Percentiles rank a stretch among this genome's conserved stretches.
Conservation (phyloP, 1,140 invertebrate genomes). For the Telenomus remus region DNA sequence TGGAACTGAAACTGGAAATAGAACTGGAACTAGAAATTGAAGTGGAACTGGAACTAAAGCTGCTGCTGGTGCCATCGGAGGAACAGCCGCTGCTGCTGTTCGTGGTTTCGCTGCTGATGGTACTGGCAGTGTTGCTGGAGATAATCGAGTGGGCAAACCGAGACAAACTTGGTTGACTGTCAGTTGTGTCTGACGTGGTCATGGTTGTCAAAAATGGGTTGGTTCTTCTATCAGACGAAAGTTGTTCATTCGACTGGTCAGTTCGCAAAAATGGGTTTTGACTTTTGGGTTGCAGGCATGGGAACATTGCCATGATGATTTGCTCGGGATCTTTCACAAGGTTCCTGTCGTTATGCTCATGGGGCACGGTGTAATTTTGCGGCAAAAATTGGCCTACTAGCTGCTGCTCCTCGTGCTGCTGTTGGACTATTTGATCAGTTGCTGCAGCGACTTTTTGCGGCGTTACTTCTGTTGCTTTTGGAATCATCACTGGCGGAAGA, state of each 20-base stretch:
- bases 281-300: no score
- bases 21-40: slow-evolving; percentile 3
- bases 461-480: slow-evolving; percentile 94
- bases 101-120: not conserved
- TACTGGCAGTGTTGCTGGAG: not conserved
- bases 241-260: no score
- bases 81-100: slow-evolving; percentile 2
- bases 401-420: slow-evolving; percentile 19
- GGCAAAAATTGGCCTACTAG: slow-evolving; percentile 7
- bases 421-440: slow-evolving; percentile 9
- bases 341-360: slow-evolving; percentile 15
- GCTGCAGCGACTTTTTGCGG: slow-evolving; percentile 82
- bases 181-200: no score
- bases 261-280: no score
- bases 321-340: slow-evolving; percentile 25
- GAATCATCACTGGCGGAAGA: slow-evolving; percentile 94
- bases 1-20: slow-evolving; percentile 5
- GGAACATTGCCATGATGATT: slow-evolving; percentile 1
- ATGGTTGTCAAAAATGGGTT: no score
- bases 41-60: slow-evolving; percentile 1
- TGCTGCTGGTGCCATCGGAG: slow-evolving; percentile 1
- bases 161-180: not conserved
- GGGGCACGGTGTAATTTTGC: slow-evolving; percentile 17
- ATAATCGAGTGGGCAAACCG: not conserved
- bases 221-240: no score